Evolutionary conservation across 2,113 vertebrate species (phyloP).

Genomic region (Podiceps cristatus): DNA sequence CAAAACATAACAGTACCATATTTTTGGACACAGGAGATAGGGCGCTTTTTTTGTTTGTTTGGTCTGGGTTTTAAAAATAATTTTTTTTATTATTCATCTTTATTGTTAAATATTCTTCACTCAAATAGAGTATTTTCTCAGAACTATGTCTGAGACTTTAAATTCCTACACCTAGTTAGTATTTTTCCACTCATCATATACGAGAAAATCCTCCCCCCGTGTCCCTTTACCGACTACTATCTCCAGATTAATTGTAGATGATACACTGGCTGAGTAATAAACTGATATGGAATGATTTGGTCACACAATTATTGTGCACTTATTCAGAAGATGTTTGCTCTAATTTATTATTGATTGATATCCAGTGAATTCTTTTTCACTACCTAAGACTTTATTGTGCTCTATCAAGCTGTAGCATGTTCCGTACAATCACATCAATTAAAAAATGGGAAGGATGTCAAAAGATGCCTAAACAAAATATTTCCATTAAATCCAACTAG

Average conservation of each 20-base stretch:
- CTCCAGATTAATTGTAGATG: background rate
- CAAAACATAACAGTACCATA: background rate
- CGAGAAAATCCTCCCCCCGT: background rate
- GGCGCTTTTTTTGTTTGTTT: background rate
- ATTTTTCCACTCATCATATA: background rate
- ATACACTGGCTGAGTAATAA: background rate
- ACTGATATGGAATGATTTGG: background rate
- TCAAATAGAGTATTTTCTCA: background rate
- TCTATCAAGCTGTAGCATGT: background rate
- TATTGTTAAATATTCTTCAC: background rate
- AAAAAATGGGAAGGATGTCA: constrained; percentile 4
- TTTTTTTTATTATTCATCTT: background rate
- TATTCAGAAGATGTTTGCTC: constrained; percentile 41
- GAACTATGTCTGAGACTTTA: background rate
- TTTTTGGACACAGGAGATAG: background rate
- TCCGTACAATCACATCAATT: background rate
- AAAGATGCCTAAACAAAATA: constrained; percentile 6
- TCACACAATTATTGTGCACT: background rate
- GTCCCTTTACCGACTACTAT: background rate
- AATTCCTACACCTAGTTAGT: background rate
- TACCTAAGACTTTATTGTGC: background rate
- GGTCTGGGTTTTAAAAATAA: background rate
- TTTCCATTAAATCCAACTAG: background rate
- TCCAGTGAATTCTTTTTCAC: constrained; percentile 1
- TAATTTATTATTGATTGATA: constrained; percentile 46